Percentiles rank a stretch among this genome's conserved stretches.
These are phyloP conservation scores for Dolichoris vasculosae DNA, from an alignment of 1,140 invertebrate genomes.

Conservation along the genomic window DNA sequence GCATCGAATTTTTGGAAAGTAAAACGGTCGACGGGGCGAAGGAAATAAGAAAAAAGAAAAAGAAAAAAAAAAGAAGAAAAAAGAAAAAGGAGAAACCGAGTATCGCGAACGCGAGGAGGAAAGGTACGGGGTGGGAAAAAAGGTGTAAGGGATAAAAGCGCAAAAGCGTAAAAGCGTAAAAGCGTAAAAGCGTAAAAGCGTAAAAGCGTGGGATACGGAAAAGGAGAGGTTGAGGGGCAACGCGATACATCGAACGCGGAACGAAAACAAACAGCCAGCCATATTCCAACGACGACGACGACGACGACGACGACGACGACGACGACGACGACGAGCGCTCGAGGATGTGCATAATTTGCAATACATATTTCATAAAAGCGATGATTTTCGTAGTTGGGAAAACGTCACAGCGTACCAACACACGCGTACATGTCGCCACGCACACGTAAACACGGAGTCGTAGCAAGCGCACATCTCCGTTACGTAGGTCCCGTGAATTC, in stretches of 20 bases:
- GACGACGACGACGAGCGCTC: too few species aligned
- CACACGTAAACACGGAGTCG: neutral
- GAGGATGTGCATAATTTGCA: neutral
- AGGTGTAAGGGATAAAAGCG: too few species aligned
- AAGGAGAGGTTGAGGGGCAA: neutral
- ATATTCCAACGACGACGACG: too few species aligned
- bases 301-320: too few species aligned
- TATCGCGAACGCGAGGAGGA: too few species aligned
- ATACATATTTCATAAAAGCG: conserved; percentile 20
- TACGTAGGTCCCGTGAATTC: too few species aligned
- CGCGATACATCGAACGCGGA: neutral
- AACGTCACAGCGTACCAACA: conserved; percentile 30
- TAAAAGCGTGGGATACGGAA: neutral
- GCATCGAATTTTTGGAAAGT: neutral
- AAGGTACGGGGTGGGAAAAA: too few species aligned
- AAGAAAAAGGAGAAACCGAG: neutral
- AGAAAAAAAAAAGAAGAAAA: neutral
- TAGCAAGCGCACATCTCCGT: too few species aligned
- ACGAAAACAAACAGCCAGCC: conserved; percentile 10
- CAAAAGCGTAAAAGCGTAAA: too few species aligned
- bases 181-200: neutral
- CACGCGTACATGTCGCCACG: neutral
- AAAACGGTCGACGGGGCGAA: neutral
- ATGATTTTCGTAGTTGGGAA: conserved; percentile 32
- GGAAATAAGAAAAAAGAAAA: neutral